These are phyloP conservation scores for Karalla daura DNA, from an alignment of 2,797 vertebrate genomes.

Conservation along the genomic window DNA sequence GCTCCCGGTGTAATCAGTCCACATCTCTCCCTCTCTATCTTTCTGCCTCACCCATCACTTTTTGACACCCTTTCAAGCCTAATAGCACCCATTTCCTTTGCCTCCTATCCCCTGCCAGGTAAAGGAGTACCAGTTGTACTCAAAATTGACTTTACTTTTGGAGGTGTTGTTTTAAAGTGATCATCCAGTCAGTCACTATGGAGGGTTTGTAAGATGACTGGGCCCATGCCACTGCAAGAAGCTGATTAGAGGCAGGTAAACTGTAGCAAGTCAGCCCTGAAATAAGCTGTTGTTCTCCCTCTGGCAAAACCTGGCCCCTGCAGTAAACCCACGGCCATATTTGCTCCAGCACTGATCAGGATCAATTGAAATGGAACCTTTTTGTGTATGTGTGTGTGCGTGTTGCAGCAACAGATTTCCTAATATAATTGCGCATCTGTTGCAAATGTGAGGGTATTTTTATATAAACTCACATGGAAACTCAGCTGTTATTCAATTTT, in stretches of 20 bases:
- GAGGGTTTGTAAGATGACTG: conserved; percentile 28
- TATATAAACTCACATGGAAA: background rate
- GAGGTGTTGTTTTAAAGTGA: conserved; percentile 29
- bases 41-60: conserved; percentile 6
- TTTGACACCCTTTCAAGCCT: conserved; percentile 31
- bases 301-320: conserved; percentile 31
- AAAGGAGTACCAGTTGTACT: conserved; percentile 13
- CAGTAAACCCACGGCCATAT: conserved; percentile 42
- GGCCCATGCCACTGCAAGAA: conserved; percentile 39
- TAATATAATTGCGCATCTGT: conserved; percentile 4
- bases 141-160: conserved; percentile 35
- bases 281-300: conserved; percentile 51
- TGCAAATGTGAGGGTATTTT: background rate
- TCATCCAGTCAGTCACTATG: conserved; percentile 34
- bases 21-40: conserved; percentile 59
- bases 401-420: too few relatives aligned
- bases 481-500: background rate
- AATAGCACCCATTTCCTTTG: conserved; percentile 26
- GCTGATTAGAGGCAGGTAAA: conserved; percentile 61
- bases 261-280: conserved; percentile 54
- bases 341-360: conserved; percentile 37
- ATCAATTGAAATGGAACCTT: conserved; percentile 4
- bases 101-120: conserved; percentile 20
- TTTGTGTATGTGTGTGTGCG: conserved; percentile 14
- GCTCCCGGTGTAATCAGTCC: conserved; percentile 46